Conservation (phyloP, 2,888 invertebrate genomes). For the Ethmia dodecea region DNA sequence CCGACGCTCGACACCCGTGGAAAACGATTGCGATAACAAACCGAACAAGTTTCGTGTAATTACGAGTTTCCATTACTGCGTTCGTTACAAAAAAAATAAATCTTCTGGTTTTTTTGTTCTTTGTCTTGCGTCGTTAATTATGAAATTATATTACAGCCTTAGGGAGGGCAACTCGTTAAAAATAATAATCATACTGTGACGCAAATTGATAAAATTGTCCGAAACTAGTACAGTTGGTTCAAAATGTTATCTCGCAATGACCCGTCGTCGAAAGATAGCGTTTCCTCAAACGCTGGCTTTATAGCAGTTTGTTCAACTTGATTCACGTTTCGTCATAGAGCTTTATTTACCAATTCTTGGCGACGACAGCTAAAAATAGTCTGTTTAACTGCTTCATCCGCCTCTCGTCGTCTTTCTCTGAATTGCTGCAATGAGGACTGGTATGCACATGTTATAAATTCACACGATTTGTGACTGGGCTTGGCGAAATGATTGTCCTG, state of each 20-base stretch:
- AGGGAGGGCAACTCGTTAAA: slow-evolving; percentile 26
- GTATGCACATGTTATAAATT: slow-evolving; percentile 31
- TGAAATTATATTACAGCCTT: slow-evolving; percentile 5
- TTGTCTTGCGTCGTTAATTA: slow-evolving; percentile 3
- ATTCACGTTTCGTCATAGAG: slow-evolving; percentile 41
- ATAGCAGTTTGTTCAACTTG: slow-evolving; percentile 68
- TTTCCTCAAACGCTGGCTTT: slow-evolving; percentile 41
- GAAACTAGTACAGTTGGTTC: slow-evolving; percentile 60
- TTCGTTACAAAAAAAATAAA: slow-evolving; percentile 8
- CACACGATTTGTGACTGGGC: too few relatives aligned
- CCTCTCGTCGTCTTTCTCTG: slow-evolving; percentile 35
- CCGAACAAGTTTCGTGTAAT: slow-evolving; percentile 33
- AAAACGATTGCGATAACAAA: slow-evolving; percentile 47
- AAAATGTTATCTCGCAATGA: slow-evolving; percentile 54
- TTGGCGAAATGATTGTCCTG: too few relatives aligned
- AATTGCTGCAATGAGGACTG: slow-evolving; percentile 29
- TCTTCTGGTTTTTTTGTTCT: slow-evolving; percentile 2
- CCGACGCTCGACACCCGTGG: slow-evolving; percentile 37
- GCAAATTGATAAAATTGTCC: slow-evolving; percentile 67
- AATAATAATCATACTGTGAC: slow-evolving; percentile 48
- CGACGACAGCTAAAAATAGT: slow-evolving; percentile 42
- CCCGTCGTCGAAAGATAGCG: slow-evolving; percentile 44
- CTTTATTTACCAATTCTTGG: slow-evolving; percentile 53
- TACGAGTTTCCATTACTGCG: slow-evolving; percentile 30
- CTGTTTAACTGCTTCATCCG: slow-evolving; percentile 40